Conservation (phyloP, 1,140 invertebrate species). For the Drosophila sucinea region DNA sequence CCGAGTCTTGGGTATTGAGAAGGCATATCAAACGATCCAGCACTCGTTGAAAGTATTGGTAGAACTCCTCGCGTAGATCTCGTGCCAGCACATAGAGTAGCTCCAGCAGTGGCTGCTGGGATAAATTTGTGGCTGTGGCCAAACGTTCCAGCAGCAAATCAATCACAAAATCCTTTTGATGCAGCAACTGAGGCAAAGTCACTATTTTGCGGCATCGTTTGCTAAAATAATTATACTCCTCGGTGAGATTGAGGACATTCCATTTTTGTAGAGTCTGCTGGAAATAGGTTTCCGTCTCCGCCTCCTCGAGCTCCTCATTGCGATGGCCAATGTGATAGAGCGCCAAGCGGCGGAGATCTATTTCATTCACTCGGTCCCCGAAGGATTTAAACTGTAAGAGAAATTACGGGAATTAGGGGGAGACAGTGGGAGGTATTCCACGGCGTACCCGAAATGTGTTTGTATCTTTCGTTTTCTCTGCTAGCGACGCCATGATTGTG, state of each 20-base stretch:
- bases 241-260: conserved; percentile 92
- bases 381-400: conserved; percentile 92
- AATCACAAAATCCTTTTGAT: conserved; percentile 90
- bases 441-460: conserved; percentile 91
- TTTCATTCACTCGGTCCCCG: conserved; percentile 91
- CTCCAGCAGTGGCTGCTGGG: conserved; percentile 92
- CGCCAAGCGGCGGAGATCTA: conserved; percentile 91
- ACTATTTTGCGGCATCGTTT: conserved; percentile 89
- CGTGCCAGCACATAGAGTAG: conserved; percentile 92
- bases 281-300: conserved; percentile 89
- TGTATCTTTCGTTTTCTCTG: conserved; percentile 89
- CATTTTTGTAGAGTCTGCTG: conserved; percentile 93
- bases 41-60: conserved; percentile 89
- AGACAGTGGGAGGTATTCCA: background rate
- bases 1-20: conserved; percentile 90
- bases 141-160: conserved; percentile 89
- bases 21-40: conserved; percentile 88
- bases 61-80: conserved; percentile 94
- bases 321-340: conserved; percentile 87
- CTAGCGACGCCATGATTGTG: conserved; percentile 89
- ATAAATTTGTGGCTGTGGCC: conserved; percentile 87
- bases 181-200: conserved; percentile 91
- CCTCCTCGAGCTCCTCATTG: conserved; percentile 86
- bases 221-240: conserved; percentile 90
- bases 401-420: conserved; percentile 11